Conservation (phyloP, 2,888 invertebrate genomes). For the Chaitophorus viminalis region DNA sequence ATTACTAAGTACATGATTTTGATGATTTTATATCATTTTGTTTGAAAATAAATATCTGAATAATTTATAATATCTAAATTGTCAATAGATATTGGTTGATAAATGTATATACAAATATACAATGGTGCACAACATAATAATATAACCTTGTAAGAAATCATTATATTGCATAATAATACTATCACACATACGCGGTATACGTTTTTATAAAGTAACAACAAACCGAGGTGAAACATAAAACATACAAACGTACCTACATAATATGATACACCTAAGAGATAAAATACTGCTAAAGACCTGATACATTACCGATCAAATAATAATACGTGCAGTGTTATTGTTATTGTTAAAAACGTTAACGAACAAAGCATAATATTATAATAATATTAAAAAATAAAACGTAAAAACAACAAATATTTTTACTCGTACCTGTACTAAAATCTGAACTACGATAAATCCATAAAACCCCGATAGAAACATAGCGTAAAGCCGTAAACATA, state of each 20-base stretch:
- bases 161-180: no score
- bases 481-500: no score
- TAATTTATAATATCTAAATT: background rate
- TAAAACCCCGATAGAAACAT: no score
- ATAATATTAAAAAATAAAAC: background rate
- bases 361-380: background rate
- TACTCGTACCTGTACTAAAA: background rate
- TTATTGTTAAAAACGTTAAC: background rate
- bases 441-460: background rate
- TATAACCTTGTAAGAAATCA: background rate
- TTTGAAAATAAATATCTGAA: background rate
- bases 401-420: background rate
- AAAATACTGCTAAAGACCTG: slow-evolving; percentile 17
- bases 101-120: no score
- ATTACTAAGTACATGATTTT: no score
- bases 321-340: background rate
- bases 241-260: background rate
- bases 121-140: background rate
- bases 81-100: background rate
- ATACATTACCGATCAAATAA: slow-evolving; percentile 27
- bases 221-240: background rate
- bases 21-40: no score
- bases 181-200: background rate
- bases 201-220: background rate
- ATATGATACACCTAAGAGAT: background rate